Conservation (phyloP, 2,113 vertebrate genomes). For the Atractosteus spatula region DNA sequence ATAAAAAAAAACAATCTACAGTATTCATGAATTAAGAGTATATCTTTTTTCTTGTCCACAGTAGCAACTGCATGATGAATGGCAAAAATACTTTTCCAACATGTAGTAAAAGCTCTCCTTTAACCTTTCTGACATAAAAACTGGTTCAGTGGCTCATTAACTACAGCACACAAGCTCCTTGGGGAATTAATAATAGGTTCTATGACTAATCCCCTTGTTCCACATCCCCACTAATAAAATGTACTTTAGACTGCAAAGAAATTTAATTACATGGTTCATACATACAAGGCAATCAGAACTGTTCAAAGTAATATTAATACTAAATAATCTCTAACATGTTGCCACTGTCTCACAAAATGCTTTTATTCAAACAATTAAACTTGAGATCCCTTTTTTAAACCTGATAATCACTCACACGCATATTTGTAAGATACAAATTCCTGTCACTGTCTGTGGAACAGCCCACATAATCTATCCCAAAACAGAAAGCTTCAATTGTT, state of each 20-base stretch:
- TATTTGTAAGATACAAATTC: too few species aligned
- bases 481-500: too few species aligned
- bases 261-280: constrained; percentile 17
- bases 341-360: too few species aligned
- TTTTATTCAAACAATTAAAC: too few species aligned
- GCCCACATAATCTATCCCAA: neutral
- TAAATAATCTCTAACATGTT: neutral
- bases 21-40: too few species aligned
- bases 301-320: neutral
- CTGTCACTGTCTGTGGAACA: too few species aligned
- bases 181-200: constrained; percentile 60
- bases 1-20: too few species aligned
- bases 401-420: too few species aligned
- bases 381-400: too few species aligned
- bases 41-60: too few species aligned
- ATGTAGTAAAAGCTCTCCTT: constrained; percentile 23
- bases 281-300: constrained; percentile 9
- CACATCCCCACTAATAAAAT: constrained; percentile 44
- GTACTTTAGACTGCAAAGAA: constrained; percentile 8
- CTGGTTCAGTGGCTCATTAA: constrained; percentile 40
- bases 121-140: constrained; percentile 28
- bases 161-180: constrained; percentile 33
- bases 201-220: constrained; percentile 67
- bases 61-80: too few species aligned
- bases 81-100: constrained; percentile 3